phyloP scores from a whole-genome alignment of 53 echinoderm and acorn worm species.

The Henricia sp. region DNA sequence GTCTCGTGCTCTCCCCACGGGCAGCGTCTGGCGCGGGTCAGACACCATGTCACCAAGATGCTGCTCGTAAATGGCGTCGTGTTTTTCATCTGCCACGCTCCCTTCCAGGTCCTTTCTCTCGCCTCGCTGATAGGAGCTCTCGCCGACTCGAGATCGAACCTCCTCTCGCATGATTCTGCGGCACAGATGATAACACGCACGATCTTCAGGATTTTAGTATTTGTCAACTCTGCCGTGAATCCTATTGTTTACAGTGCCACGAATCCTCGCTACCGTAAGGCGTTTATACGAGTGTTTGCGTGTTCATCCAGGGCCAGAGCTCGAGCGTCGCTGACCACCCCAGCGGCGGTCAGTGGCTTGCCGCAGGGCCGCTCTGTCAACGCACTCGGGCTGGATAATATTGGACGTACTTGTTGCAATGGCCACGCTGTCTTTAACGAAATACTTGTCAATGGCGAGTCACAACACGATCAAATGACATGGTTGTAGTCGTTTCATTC shows the following conservation, averaged over 20 bases:
- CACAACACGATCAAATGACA: neutral
- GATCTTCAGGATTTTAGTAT: constrained; percentile 14
- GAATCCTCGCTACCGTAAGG: constrained; percentile 33
- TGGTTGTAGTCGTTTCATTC: too few species aligned
- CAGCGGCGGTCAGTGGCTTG: neutral
- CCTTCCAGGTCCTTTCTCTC: constrained; percentile 24
- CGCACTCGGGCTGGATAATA: neutral
- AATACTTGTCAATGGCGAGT: neutral
- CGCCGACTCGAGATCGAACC: neutral
- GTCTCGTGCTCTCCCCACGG: neutral
- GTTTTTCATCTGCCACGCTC: constrained; percentile 54
- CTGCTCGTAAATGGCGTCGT: constrained; percentile 27
- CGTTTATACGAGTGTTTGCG: constrained; percentile 24
- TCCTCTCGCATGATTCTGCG: constrained; percentile 4
- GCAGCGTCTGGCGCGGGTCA: constrained; percentile 3
- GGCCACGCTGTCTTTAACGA: constrained; percentile 9
- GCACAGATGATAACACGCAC: neutral
- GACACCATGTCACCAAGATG: constrained; percentile 47
- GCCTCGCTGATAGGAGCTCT: constrained; percentile 7
- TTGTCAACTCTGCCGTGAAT: constrained; percentile 29
- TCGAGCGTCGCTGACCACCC: neutral
- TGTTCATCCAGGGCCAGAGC: constrained; percentile 10
- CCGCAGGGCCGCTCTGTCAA: neutral
- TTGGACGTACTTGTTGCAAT: neutral
- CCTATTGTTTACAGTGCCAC: constrained; percentile 42